Evolutionary conservation across 2,113 vertebrate genomes (phyloP).

Genomic region (Plecotus auritus): DNA sequence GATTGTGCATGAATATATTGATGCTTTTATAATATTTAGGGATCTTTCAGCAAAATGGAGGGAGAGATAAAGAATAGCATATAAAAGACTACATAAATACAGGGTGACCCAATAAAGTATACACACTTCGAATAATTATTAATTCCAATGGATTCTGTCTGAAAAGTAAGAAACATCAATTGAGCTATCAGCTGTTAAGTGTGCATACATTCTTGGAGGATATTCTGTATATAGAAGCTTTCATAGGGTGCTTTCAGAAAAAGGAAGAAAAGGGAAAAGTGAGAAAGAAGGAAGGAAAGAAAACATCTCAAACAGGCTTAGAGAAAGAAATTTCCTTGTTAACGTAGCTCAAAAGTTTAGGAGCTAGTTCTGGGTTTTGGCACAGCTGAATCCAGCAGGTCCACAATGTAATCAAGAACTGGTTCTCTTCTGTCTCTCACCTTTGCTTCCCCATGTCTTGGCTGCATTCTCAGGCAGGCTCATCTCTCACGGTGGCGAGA

Average conservation of each 20-base stretch:
- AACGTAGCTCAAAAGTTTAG: not conserved
- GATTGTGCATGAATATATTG: not conserved
- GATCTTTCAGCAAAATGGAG: not conserved
- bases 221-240: too few relatives aligned
- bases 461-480: not conserved
- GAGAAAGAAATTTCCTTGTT: not conserved
- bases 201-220: too few relatives aligned
- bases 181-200: too few relatives aligned
- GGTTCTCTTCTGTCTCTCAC: not conserved
- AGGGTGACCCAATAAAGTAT: too few relatives aligned
- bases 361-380: not conserved
- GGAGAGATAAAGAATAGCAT: not conserved
- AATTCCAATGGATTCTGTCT: too few relatives aligned
- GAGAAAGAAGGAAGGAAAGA: not conserved
- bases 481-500: not conserved
- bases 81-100: not conserved
- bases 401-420: not conserved
- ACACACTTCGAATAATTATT: too few relatives aligned
- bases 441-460: not conserved
- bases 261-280: not conserved
- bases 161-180: too few relatives aligned
- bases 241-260: not conserved
- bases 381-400: not conserved
- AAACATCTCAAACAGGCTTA: not conserved
- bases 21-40: not conserved